Conservation (phyloP, 2,113 vertebrate species). For the Silurus glanis region DNA sequence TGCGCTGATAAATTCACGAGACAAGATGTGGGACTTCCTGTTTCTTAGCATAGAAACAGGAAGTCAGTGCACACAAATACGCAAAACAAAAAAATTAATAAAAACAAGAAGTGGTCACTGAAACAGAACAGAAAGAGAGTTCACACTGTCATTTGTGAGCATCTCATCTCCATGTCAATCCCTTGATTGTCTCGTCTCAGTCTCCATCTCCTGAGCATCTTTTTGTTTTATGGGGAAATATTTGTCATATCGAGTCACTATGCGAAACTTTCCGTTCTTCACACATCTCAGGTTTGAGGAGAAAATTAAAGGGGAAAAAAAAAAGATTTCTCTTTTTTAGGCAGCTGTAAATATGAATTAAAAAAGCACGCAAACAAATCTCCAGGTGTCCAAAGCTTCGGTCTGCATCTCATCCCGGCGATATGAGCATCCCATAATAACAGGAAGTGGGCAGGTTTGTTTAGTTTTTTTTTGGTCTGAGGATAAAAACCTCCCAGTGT, state of each 20-base stretch:
- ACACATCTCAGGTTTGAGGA: not conserved
- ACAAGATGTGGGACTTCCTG: not conserved
- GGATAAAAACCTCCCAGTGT: not conserved
- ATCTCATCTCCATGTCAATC: not conserved
- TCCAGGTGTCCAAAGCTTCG: not conserved
- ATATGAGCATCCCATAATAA: not conserved
- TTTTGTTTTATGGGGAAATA: not conserved
- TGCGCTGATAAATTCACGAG: not conserved
- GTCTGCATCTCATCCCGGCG: not conserved
- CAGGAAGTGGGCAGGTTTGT: not conserved
- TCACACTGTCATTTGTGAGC: not conserved
- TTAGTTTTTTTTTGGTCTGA: not conserved
- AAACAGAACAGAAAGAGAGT: not conserved
- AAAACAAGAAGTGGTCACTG: not conserved
- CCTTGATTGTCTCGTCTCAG: not conserved
- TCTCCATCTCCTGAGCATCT: not conserved
- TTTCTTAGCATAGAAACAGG: not conserved
- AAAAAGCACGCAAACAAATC: not conserved
- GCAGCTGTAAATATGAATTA: not conserved
- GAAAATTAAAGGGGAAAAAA: not conserved
- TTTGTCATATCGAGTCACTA: not conserved
- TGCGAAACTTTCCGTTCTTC: not conserved
- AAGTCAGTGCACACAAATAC: not conserved
- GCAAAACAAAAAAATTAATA: not conserved
- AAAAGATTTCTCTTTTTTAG: not conserved